phyloP scores from a whole-genome alignment of 1,140 invertebrate genomes.

The Liolophura sinensis region DNA sequence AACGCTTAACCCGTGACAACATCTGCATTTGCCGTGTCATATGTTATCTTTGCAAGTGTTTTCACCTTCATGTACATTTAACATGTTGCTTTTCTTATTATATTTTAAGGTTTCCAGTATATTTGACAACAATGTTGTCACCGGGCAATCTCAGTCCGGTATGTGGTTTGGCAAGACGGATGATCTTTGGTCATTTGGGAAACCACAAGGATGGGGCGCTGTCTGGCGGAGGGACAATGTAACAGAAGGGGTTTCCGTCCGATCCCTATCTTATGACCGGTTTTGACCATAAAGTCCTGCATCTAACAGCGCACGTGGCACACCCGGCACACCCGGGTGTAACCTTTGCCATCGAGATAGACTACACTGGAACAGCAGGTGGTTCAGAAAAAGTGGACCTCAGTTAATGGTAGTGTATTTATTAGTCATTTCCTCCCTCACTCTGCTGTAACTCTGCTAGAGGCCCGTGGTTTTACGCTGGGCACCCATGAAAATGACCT shows the following conservation, averaged over 20 bases:
- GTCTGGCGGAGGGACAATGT: slow-evolving; percentile 17
- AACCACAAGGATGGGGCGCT: slow-evolving; percentile 23
- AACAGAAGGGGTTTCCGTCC: slow-evolving; percentile 1
- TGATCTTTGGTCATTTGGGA: slow-evolving; percentile 30
- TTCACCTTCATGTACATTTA: too few relatives aligned
- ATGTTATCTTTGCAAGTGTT: too few relatives aligned
- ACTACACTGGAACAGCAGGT: slow-evolving; percentile 27
- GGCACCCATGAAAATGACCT: too few relatives aligned
- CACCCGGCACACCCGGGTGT: background rate
- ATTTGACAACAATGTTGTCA: slow-evolving; percentile 28
- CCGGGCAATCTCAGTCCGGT: slow-evolving; percentile 27
- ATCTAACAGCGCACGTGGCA: slow-evolving; percentile 12
- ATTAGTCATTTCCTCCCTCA: background rate
- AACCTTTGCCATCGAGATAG: slow-evolving; percentile 16
- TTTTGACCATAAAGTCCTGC: slow-evolving; percentile 28
- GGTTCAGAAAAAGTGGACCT: background rate
- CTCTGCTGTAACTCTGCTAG: too few relatives aligned
- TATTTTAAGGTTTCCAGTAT: slow-evolving; percentile 22
- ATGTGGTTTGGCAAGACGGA: slow-evolving; percentile 33
- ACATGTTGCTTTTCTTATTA: too few relatives aligned
- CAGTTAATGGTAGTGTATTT: background rate
- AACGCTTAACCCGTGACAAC: too few relatives aligned
- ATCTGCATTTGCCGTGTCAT: too few relatives aligned
- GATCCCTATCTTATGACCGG: slow-evolving; percentile 26
- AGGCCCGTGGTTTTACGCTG: too few relatives aligned